Evolutionary conservation across 2,113 vertebrate genomes (phyloP).

Genomic region (Sinocyclocheilus rhinocerous): DNA sequence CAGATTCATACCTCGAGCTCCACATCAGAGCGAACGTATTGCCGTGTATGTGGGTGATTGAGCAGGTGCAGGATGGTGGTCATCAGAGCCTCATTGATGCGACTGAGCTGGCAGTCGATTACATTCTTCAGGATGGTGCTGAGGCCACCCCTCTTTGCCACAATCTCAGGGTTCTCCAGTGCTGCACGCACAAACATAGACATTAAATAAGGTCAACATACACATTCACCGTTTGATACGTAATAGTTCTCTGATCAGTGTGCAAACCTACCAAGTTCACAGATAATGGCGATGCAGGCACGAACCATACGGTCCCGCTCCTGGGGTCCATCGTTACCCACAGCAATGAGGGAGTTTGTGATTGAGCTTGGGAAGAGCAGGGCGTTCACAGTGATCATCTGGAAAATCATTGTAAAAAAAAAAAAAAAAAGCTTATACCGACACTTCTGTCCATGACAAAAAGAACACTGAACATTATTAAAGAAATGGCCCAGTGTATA

Average conservation of each 20-base stretch:
- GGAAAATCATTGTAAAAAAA: not conserved
- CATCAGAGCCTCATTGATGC: constrained; percentile 97
- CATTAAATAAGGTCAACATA: not conserved
- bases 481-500: not conserved
- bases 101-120: constrained; percentile 95
- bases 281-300: constrained; percentile 97
- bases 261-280: constrained; percentile 87
- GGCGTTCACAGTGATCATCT: constrained; percentile 99
- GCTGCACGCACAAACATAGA: constrained; percentile 69
- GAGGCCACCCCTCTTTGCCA: constrained; percentile 92
- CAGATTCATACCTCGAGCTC: constrained; percentile 87
- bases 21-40: constrained; percentile 93
- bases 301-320: constrained; percentile 98
- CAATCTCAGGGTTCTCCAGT: constrained; percentile 96
- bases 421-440: not conserved
- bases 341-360: constrained; percentile 94
- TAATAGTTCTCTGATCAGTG: not conserved
- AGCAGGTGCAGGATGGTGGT: constrained; percentile 97
- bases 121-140: constrained; percentile 97
- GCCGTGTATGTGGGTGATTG: constrained; percentile 95
- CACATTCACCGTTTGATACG: not conserved
- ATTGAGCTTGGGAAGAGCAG: constrained; percentile 95
- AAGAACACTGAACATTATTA: not conserved
- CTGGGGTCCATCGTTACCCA: constrained; percentile 96
- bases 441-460: not conserved